Evolutionary conservation across 2,113 vertebrate species (phyloP), one percentile per base, ranked within the genome.

Genomic region (Gyps fulvus): DNA sequence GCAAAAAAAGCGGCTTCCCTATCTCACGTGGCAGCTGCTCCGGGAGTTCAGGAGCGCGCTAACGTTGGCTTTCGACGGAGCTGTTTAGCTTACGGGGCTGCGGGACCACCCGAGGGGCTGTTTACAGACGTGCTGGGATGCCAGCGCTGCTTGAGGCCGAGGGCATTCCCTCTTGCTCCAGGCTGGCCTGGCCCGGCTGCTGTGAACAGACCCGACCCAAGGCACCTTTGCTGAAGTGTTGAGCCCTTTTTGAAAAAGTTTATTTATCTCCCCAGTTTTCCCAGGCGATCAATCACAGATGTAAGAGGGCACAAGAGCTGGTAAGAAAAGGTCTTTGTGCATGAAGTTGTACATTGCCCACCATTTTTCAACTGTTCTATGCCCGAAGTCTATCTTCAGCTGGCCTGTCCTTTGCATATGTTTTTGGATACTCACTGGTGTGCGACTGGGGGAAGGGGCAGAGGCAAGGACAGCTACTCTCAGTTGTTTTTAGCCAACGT

Each of bases 121-220:
- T n/a, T 50, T 42, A 45, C 25, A 32, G 31, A 10, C 0, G 2
- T 18, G 10, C 19, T 47, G 27, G 38, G 55, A 5, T 70, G 19
- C 29, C 38, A 25, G 52, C 2, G 6, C 13, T 34, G 54, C 45
- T 34, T 25, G 77, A 74, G 32, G 16, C n/a, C 2, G 1, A 77
- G 32, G 12, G 10, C 34, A 62, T 23, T 23, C 21, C 19, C 50
- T 22, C 31, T 31, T 7, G 1, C 9, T 40, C 45, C 25, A 0
- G 5, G 23, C 45, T 69, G 55, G n/a, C 45, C 61, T 16, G n/a
- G n/a, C 23, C 23, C 2, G 1, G 25, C 18, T 2, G 0, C 13
- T 1, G 8, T 23, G 49, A 38, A 43, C 20, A 62, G 49, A 54
- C 22, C 26, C 3, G 0, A 36, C 54, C 36, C 34, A 58, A 42